A percentile compares a stretch with the other conserved stretches of the same genome.
Conservation (phyloP, 2,888 invertebrate species). For the Heliconius ethilla region DNA sequence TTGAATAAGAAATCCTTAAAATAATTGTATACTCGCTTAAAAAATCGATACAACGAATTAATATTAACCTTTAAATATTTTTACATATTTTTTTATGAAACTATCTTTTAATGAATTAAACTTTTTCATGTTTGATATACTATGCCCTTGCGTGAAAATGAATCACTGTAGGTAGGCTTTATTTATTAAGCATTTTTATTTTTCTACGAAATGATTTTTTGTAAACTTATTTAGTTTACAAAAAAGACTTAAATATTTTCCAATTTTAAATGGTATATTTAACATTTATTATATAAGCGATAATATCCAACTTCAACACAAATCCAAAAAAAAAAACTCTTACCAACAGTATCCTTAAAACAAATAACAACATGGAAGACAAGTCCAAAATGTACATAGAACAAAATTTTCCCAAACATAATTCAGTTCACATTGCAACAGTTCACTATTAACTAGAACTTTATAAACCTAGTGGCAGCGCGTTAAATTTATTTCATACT, state of each 20-base stretch:
- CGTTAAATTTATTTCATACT: constrained; percentile 31
- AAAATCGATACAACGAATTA: not conserved
- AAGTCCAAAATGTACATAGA: constrained; percentile 79
- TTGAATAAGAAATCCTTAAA: not conserved
- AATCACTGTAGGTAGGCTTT: not conserved
- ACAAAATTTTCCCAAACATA: constrained; percentile 79
- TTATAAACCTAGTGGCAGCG: constrained; percentile 21
- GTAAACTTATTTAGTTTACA: not conserved
- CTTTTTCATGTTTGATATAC: too few species aligned
- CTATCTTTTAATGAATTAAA: too few species aligned
- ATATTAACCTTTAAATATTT: not conserved
- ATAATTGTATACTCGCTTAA: not conserved
- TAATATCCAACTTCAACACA: not conserved
- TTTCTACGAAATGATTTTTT: not conserved
- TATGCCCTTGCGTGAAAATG: too few species aligned
- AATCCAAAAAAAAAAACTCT: constrained; percentile 47
- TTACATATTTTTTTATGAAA: not conserved
- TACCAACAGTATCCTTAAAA: constrained; percentile 78
- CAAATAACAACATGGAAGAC: constrained; percentile 81
- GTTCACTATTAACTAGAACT: constrained; percentile 40
- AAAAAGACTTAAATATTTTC: not conserved
- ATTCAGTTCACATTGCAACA: constrained; percentile 75
- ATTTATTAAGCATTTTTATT: not conserved
- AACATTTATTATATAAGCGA: not conserved
- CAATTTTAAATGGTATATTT: not conserved